Conservation (phyloP, 1,140 invertebrate species). For the Formica selysi region DNA sequence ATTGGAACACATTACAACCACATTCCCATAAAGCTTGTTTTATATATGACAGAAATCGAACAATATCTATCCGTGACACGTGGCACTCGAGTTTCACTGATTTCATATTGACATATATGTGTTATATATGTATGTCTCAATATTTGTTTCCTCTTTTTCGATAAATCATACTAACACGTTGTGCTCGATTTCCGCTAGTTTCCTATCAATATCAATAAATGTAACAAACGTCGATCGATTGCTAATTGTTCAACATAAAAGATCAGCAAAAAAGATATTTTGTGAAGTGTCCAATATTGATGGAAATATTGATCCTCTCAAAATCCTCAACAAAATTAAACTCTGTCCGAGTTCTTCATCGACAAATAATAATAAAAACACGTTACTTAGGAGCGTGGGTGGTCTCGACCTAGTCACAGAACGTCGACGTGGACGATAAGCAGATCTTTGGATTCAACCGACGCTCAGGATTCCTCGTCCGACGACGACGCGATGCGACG, state of each 20-base stretch:
- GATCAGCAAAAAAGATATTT: background rate
- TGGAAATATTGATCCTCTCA: background rate
- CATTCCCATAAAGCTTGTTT: background rate
- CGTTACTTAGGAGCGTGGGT: constrained; percentile 72
- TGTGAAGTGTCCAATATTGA: background rate
- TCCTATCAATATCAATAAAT: background rate
- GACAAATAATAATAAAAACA: background rate
- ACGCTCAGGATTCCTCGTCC: constrained; percentile 78
- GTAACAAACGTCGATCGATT: background rate
- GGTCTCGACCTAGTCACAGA: constrained; percentile 64
- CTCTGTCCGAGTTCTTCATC: background rate
- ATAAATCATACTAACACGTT: background rate
- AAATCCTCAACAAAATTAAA: background rate
- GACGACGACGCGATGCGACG: constrained; percentile 75
- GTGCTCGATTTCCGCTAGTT: background rate
- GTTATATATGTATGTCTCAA: background rate
- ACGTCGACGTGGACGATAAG: constrained; percentile 72
- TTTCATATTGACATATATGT: background rate
- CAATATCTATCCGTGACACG: background rate
- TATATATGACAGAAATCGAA: constrained; percentile 21
- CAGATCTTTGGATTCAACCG: constrained; percentile 71
- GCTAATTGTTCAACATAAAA: background rate
- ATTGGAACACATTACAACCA: background rate
- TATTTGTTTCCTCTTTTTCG: constrained; percentile 12
- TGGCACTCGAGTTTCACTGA: constrained; percentile 1